Percentiles rank a stretch among this genome's conserved stretches.
Conservation (phyloP, 2,888 invertebrate species). For the Pollenia griseotomentosa region DNA sequence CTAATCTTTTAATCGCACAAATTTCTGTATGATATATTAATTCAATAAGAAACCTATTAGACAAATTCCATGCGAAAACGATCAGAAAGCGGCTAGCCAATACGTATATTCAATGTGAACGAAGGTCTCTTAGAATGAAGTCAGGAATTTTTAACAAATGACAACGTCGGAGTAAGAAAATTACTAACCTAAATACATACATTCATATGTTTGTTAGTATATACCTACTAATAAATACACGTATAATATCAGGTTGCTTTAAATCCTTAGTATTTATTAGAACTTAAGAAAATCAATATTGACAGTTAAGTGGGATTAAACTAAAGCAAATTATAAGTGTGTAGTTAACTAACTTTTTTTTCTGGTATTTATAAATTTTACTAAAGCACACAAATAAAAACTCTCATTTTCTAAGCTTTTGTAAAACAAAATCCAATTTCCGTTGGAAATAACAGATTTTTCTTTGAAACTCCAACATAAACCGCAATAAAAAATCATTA, state of each 20-base stretch:
- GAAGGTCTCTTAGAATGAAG: no score
- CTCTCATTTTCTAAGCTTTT: conserved; percentile 12
- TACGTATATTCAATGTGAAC: no score
- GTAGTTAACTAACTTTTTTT: neutral
- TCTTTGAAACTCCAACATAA: neutral
- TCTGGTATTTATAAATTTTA: conserved; percentile 14
- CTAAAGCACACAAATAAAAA: neutral
- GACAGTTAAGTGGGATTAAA: conserved; percentile 35
- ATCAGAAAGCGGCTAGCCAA: no score
- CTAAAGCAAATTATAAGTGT: conserved; percentile 33
- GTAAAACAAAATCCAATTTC: conserved; percentile 42
- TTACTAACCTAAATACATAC: no score
- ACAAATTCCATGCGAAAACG: no score
- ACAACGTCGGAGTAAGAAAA: no score
- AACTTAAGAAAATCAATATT: conserved; percentile 27
- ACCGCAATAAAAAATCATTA: neutral
- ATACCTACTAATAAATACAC: no score
- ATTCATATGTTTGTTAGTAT: no score
- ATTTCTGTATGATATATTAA: no score
- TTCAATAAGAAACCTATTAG: no score
- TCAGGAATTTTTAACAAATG: no score
- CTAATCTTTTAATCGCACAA: no score
- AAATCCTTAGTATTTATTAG: neutral
- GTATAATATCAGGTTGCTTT: neutral
- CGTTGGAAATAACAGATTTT: conserved; percentile 29